These are phyloP conservation scores for Dolichoris vasculosae DNA, from an alignment of 1,140 invertebrate species.

Conservation along the genomic window DNA sequence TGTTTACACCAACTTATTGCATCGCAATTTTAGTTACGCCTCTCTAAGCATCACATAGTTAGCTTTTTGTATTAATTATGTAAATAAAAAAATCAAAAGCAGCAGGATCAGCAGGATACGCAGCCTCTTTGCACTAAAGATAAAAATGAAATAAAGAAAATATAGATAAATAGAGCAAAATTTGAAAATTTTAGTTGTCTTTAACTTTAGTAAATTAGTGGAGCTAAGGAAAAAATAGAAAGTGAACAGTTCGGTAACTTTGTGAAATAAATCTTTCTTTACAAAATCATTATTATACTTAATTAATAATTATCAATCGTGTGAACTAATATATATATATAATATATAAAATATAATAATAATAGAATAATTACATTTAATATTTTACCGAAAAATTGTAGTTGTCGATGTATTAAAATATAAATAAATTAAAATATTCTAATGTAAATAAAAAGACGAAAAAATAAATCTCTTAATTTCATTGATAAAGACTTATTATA, in stretches of 20 bases:
- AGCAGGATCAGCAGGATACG: constrained; percentile 54
- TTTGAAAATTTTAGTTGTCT: not conserved
- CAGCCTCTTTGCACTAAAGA: constrained; percentile 48
- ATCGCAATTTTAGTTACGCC: not conserved
- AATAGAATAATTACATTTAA: not conserved
- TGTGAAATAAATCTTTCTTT: not conserved
- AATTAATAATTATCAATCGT: not conserved
- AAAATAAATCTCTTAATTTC: too few relatives aligned
- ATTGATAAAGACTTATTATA: too few relatives aligned
- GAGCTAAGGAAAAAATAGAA: constrained; percentile 12
- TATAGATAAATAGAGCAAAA: constrained; percentile 24
- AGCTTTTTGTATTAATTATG: constrained; percentile 42
- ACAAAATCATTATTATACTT: not conserved
- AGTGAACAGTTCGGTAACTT: constrained; percentile 8
- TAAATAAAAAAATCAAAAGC: constrained; percentile 43
- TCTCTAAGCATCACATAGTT: constrained; percentile 29
- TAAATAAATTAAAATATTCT: too few relatives aligned
- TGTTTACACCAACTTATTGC: not conserved
- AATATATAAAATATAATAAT: not conserved
- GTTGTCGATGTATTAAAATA: not conserved
- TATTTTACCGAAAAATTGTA: not conserved
- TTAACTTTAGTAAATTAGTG: constrained; percentile 42
- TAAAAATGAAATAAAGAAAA: constrained; percentile 27
- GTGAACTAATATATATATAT: too few relatives aligned
- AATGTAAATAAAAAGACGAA: too few relatives aligned